Base-by-base conservation (phyloP, 53 echinoderm and acorn worm genomes). In the Echinarachnius parma region DNA sequence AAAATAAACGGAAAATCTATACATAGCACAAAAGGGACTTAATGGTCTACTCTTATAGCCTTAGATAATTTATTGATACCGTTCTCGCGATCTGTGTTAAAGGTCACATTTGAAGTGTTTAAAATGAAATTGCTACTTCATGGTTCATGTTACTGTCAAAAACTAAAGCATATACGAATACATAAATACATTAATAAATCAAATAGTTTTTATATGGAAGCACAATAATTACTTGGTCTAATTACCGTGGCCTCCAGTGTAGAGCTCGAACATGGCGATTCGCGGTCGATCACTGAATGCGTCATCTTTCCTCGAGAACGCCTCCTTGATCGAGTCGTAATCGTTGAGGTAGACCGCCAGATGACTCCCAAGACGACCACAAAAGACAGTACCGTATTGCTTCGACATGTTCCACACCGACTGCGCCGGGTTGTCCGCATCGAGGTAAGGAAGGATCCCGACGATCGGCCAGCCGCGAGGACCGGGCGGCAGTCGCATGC, bases 401-500 rank as follows among this genome's bases (percentile, higher is more conserved):
- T 57, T 54, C 27, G 77, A 47, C 69, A 86, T 60, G 35, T 77
- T 63, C 29, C 54, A 47, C 2, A 86, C 34, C 16, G 34, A 62
- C 71, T 86, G 39, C 19, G 77, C 77, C 21, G 82, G 81, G 24
- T 55, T 50, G 1, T 64, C 53, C 28, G 49, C 33, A 50, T 64
- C 87, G 25, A 86, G 56, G 57, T 61, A 77, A 11, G 87, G 87
- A n/a, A 86, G 63, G 37, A 81, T 81, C 16, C 87, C 87, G 15
- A 86, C 9, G 19, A 86, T 30, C 19, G 87, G 87, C 81, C 76
- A 82, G 20, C 87, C 87, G 55, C 68, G 48, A 5, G 87, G 87
- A 49, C 87, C 87, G 21, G 87, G 87, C 2, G 87, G 87, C 31
- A 86, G 61, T 50, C 36, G 57, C 7, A 44, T 30, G 20, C 55